Percentiles rank a stretch among this genome's conserved stretches.
Conservation (phyloP, 2,888 invertebrate genomes). For the Omphaloscelis lunosa region DNA sequence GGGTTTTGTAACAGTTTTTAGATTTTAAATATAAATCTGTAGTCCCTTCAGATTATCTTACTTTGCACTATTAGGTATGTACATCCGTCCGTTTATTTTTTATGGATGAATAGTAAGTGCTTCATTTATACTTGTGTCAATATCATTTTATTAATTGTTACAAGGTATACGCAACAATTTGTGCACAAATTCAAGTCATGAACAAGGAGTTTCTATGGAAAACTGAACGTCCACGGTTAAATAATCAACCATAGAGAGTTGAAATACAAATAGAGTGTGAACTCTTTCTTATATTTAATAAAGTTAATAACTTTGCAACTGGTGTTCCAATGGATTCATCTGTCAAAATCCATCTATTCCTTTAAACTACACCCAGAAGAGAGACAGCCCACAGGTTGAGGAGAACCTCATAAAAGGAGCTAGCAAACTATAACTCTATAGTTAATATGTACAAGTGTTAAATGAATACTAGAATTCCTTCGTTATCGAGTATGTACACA, state of each 20-base stretch:
- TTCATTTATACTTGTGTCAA: background rate
- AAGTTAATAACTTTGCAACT: no score
- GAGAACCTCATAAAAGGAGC: background rate
- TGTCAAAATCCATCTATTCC: background rate
- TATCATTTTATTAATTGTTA: background rate
- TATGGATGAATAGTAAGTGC: background rate
- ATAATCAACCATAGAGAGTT: background rate
- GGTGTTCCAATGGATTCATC: background rate
- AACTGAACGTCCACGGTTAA: background rate
- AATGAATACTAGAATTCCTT: background rate
- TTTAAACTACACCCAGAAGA: background rate
- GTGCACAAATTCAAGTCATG: background rate
- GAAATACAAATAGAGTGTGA: background rate
- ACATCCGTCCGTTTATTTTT: background rate
- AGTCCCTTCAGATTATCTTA: background rate
- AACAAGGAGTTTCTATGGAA: background rate
- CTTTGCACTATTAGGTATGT: background rate
- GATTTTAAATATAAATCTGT: no score
- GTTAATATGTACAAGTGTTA: background rate
- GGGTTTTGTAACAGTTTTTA: no score
- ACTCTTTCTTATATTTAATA: background rate
- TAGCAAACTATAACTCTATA: background rate
- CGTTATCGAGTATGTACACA: constrained; percentile 10
- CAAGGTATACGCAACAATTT: background rate
- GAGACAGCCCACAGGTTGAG: background rate